Evolutionary conservation across 1,140 invertebrate species (phyloP).

Genomic region (Drosophila hydei): DNA sequence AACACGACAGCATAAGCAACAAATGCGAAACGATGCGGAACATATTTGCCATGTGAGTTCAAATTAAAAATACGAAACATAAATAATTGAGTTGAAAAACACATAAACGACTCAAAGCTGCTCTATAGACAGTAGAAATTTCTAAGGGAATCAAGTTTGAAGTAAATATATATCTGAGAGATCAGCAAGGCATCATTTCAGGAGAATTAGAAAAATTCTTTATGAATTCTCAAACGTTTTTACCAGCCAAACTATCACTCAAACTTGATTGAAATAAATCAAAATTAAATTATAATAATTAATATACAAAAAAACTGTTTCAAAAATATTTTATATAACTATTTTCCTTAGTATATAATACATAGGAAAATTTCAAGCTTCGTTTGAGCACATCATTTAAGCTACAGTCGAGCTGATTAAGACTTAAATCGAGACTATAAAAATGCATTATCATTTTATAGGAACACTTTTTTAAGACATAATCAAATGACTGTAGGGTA

Average conservation of each 20-base stretch:
- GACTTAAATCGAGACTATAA: neutral
- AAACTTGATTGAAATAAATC: no score
- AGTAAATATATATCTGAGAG: no score
- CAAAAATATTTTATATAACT: no score
- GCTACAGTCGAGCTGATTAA: neutral
- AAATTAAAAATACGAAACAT: constrained; percentile 33
- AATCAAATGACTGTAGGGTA: constrained; percentile 7
- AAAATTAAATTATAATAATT: no score
- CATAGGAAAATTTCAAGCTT: no score
- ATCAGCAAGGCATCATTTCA: no score
- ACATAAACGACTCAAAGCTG: neutral
- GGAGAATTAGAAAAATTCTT: no score
- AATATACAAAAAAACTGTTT: no score
- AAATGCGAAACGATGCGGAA: constrained; percentile 33
- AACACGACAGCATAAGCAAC: constrained; percentile 7
- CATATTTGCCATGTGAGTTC: constrained; percentile 35
- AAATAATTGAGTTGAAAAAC: constrained; percentile 4
- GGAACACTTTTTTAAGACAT: neutral
- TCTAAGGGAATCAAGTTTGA: neutral
- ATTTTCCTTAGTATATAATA: no score
- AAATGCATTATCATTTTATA: constrained; percentile 6
- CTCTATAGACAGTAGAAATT: neutral
- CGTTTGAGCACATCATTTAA: neutral
- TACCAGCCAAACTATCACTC: no score
- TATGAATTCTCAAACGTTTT: no score